These are phyloP conservation scores for Drosophila bunnanda DNA, from an alignment of 2,888 invertebrate species.

Conservation along the genomic window DNA sequence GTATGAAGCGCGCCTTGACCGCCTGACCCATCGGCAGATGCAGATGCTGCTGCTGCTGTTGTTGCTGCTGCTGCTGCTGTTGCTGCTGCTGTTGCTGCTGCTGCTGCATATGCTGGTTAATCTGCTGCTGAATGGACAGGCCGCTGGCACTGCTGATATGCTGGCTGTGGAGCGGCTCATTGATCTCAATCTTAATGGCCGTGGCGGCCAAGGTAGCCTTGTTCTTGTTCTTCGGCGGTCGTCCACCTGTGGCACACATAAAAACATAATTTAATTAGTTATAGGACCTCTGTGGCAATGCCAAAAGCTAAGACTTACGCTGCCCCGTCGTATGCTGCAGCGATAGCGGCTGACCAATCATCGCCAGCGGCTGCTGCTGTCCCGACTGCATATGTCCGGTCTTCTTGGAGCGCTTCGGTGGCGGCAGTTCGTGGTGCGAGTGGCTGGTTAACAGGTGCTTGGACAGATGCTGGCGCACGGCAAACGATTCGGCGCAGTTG, in stretches of 20 bases:
- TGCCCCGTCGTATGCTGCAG: constrained; percentile 84
- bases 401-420: constrained; percentile 84
- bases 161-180: constrained; percentile 82
- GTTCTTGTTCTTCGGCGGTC: constrained; percentile 84
- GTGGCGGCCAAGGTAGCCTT: constrained; percentile 70
- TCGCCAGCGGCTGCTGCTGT: constrained; percentile 83
- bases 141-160: constrained; percentile 83
- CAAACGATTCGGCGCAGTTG: constrained; percentile 84
- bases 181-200: constrained; percentile 83
- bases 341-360: constrained; percentile 84
- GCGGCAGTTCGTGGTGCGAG: constrained; percentile 84
- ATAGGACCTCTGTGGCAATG: too few species aligned
- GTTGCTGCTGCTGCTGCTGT: constrained; percentile 68
- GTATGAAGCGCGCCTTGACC: constrained; percentile 84
- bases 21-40: constrained; percentile 79
- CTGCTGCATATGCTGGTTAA: constrained; percentile 82
- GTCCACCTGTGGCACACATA: constrained; percentile 73
- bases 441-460: constrained; percentile 85
- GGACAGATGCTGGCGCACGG: constrained; percentile 84
- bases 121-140: constrained; percentile 82
- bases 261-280: background rate
- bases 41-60: constrained; percentile 73
- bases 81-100: constrained; percentile 67
- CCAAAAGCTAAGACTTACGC: constrained; percentile 71
- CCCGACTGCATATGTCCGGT: constrained; percentile 73